Conservation (phyloP, 2,888 invertebrate genomes). For the Perithous albicinctus region DNA sequence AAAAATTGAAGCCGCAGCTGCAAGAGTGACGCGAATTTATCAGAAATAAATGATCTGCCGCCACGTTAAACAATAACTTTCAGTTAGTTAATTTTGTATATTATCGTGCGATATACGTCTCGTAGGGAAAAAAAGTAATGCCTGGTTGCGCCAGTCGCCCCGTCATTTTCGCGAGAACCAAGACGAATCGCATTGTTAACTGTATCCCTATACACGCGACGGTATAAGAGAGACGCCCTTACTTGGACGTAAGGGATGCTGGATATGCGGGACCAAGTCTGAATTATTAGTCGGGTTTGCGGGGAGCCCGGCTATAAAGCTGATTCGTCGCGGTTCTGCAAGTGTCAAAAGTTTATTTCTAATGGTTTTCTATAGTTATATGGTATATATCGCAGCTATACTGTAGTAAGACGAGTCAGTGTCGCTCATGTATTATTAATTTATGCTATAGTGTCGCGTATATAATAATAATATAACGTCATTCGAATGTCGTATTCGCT, state of each 20-base stretch:
- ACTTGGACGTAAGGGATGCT: slow-evolving; percentile 32
- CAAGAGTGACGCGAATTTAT: neutral
- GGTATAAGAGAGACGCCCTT: slow-evolving; percentile 26
- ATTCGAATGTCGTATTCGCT: slow-evolving; percentile 51
- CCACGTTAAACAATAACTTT: slow-evolving; percentile 61
- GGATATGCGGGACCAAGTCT: slow-evolving; percentile 73
- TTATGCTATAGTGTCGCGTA: slow-evolving; percentile 58
- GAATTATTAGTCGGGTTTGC: slow-evolving; percentile 78
- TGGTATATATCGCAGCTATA: slow-evolving; percentile 23
- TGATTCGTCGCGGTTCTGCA: slow-evolving; percentile 83
- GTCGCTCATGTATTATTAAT: slow-evolving; percentile 80
- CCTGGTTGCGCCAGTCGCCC: slow-evolving; percentile 72
- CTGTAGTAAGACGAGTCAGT: slow-evolving; percentile 69
- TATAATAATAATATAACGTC: slow-evolving; percentile 46
- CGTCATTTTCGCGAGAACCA: slow-evolving; percentile 69
- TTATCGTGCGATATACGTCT: slow-evolving; percentile 2
- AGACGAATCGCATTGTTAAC: slow-evolving; percentile 72
- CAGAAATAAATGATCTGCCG: neutral
- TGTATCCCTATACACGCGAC: slow-evolving; percentile 49
- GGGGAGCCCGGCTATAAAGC: slow-evolving; percentile 80
- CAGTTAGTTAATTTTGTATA: slow-evolving; percentile 59
- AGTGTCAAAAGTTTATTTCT: slow-evolving; percentile 83
- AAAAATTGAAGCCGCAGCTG: too few relatives aligned
- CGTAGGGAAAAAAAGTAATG: slow-evolving; percentile 59
- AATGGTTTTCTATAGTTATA: slow-evolving; percentile 72